Base-by-base conservation (phyloP, 2,113 vertebrate species). In the Muntiacus muntjak region DNA sequence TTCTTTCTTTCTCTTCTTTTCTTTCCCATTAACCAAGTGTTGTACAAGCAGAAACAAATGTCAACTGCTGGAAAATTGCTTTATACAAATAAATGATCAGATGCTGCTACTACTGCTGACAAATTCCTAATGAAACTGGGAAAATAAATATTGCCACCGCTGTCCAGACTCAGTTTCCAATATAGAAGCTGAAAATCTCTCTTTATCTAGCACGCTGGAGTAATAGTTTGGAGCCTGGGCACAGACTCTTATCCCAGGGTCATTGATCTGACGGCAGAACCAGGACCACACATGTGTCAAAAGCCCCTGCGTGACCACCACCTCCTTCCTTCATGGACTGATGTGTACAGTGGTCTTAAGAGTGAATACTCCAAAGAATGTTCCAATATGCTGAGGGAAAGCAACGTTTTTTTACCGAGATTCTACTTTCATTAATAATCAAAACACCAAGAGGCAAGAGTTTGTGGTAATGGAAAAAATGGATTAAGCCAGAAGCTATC, bases 151-250 rank as follows among this genome's bases (percentile, higher is more conserved):
- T 47, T 88, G 76, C 21, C 54, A 85, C 7, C 16, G 36, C 14
- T 76, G 50, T 76, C 91, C n/a, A 97, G 64, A 88, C 6, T 93
- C 89, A 88, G 30, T 85, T 94, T 91, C 60, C 62, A 94, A 88
- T 6, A 76, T 0, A 67, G 2, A 40, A 86, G 54, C 9, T 93
- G 50, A 67, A 95, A 91, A 90, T 13, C n/a, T 85, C 25, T 89
- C 26, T 79, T 9, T 11, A 17, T 30, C 55, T 76, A 55, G 52
- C 30, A 40, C 11, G 3, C 55, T 52, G 10, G 57, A 47, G 21
- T 57, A 71, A 92, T 7, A 67, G 57, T 96, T 78, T 55, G 58
- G 62, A 92, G 33, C 10, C 30, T 14, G 40, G 5, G 67, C 33
- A 14, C 2, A 52, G 21, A 71, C 23, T 11, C 1, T 71, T 87